Conservation (phyloP, 2,888 invertebrate genomes). For the Tolmerus cingulatus region DNA sequence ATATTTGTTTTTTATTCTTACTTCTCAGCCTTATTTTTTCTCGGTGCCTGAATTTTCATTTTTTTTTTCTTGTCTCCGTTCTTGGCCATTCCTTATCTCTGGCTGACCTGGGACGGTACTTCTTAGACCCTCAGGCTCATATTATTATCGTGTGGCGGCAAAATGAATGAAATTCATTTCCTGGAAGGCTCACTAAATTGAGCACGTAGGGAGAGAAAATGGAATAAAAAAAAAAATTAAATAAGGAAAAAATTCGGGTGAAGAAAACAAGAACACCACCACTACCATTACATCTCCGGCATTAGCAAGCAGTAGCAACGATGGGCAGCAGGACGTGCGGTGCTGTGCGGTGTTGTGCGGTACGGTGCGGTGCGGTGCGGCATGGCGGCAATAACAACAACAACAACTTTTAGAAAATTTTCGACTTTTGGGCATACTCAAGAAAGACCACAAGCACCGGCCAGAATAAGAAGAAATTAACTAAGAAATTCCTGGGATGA, state of each 20-base stretch:
- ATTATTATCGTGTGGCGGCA: slow-evolving; percentile 44
- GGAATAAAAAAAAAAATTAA: background rate
- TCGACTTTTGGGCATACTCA: background rate
- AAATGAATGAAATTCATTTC: slow-evolving; percentile 49
- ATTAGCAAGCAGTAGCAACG: background rate
- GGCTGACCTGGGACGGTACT: slow-evolving; percentile 26
- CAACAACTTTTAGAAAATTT: background rate
- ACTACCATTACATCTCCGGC: background rate
- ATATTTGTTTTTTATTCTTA: background rate
- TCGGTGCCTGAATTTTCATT: background rate
- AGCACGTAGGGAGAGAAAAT: slow-evolving; percentile 20
- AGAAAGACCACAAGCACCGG: slow-evolving; percentile 21
- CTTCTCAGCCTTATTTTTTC: background rate
- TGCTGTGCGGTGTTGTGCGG: background rate
- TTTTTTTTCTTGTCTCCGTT: background rate
- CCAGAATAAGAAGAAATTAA: slow-evolving; percentile 17
- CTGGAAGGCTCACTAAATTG: slow-evolving; percentile 46
- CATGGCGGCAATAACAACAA: background rate
- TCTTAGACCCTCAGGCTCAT: slow-evolving; percentile 29
- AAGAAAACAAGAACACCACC: background rate
- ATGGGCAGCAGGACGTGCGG: background rate
- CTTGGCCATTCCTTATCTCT: background rate
- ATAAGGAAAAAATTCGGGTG: background rate
- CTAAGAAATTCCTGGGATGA: slow-evolving; percentile 22
- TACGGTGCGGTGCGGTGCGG: background rate